Percentiles rank a stretch among this genome's conserved stretches.
phyloP scores from a whole-genome alignment of 1,140 invertebrate species.

The Rhopalosiphum maidis region DNA sequence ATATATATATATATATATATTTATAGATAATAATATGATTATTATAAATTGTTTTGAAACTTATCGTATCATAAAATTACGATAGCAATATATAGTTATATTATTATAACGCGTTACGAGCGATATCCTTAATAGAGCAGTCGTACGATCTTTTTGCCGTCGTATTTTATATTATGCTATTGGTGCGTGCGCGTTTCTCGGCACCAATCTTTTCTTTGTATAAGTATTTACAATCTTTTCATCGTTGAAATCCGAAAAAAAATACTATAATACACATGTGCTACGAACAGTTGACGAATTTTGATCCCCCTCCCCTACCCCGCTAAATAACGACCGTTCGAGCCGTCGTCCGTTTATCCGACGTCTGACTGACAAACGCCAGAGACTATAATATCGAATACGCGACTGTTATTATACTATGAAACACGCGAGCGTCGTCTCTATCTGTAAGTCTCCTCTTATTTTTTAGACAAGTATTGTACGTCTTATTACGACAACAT shows the following conservation, averaged over 20 bases:
- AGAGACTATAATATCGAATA: neutral
- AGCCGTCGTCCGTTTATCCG: neutral
- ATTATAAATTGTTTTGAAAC: neutral
- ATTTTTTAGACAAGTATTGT: slow-evolving; percentile 7
- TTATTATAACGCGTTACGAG: neutral
- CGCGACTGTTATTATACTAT: neutral
- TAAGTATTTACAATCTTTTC: neutral
- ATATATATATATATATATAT: no score
- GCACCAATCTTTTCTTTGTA: neutral
- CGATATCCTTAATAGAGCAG: neutral
- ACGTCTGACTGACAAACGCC: slow-evolving; percentile 13
- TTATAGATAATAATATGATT: no score
- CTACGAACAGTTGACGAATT: neutral
- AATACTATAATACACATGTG: neutral
- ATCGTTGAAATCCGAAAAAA: neutral
- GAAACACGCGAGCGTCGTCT: neutral
- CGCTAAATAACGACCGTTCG: neutral
- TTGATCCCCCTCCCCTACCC: neutral
- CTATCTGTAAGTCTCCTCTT: neutral
- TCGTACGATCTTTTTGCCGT: neutral
- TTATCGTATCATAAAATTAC: neutral
- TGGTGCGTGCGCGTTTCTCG: neutral
- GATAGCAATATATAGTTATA: neutral
- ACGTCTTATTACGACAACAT: neutral
- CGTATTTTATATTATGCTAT: neutral